A percentile compares a stretch with the other conserved stretches of the same genome.
phyloP scores from a whole-genome alignment of 2,797 vertebrate species.

The Pangasius krempfi region DNA sequence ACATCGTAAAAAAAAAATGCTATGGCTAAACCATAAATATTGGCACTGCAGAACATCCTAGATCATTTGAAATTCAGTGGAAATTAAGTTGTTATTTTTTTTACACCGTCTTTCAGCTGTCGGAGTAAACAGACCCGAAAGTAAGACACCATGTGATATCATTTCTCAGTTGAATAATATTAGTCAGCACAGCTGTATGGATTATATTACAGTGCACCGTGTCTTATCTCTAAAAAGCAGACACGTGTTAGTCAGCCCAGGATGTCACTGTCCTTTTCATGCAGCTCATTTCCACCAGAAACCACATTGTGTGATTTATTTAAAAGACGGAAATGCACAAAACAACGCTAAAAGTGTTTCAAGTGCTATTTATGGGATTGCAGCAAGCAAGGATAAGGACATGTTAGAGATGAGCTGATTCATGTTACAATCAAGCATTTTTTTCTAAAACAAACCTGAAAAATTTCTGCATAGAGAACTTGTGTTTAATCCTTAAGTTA shows the following conservation, averaged over 20 bases:
- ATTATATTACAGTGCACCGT: not conserved
- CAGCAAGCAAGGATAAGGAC: not conserved
- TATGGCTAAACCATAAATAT: not conserved
- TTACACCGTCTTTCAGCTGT: not conserved
- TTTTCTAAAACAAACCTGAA: not conserved
- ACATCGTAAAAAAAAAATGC: not conserved
- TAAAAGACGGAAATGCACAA: not conserved
- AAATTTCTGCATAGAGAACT: not conserved
- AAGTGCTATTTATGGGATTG: not conserved
- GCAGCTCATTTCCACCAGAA: conserved; percentile 10
- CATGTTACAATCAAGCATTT: not conserved
- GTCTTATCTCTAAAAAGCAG: conserved; percentile 44
- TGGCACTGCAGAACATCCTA: not conserved
- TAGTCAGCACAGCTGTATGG: not conserved
- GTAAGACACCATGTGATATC: not conserved
- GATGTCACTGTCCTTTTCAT: conserved; percentile 14
- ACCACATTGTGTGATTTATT: conserved; percentile 13
- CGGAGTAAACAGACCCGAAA: not conserved
- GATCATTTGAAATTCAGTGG: not conserved
- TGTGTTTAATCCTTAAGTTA: not conserved
- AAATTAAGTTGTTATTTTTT: not conserved
- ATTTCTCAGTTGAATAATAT: conserved; percentile 23
- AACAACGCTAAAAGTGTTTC: not conserved
- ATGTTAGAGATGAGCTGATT: not conserved
- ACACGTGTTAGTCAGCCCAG: conserved; percentile 11